Conservation (phyloP, 2,797 vertebrate species). For the Phoxinus dragarum region DNA sequence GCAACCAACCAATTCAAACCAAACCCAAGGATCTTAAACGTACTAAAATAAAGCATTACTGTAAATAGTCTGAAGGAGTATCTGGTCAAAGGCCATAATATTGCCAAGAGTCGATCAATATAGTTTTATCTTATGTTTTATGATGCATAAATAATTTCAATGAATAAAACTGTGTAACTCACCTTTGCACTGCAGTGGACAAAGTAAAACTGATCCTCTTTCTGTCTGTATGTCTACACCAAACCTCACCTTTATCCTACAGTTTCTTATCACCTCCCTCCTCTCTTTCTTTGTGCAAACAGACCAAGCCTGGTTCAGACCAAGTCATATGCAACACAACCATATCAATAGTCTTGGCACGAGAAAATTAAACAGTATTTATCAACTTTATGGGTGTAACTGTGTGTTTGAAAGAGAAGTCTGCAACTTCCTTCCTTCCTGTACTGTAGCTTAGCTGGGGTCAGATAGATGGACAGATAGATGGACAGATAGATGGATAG, state of each 20-base stretch:
- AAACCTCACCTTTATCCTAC: conserved; percentile 40
- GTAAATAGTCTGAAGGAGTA: neutral
- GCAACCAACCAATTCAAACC: neutral
- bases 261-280: conserved; percentile 62
- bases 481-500: neutral
- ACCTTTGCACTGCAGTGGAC: conserved; percentile 64
- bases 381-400: conserved; percentile 56
- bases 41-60: neutral
- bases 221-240: conserved; percentile 3
- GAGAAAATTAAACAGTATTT: conserved; percentile 47
- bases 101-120: neutral
- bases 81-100: neutral
- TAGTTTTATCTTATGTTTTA: neutral
- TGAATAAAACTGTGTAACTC: conserved; percentile 47
- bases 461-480: neutral
- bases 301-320: conserved; percentile 27
- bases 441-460: neutral
- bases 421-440: conserved; percentile 5
- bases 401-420: conserved; percentile 34
- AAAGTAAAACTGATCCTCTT: conserved; percentile 1
- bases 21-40: neutral
- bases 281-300: conserved; percentile 48
- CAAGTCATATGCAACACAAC: neutral
- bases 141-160: neutral
- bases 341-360: neutral